phyloP scores from a whole-genome alignment of 2,888 invertebrate species.

The Doris montereyensis region DNA sequence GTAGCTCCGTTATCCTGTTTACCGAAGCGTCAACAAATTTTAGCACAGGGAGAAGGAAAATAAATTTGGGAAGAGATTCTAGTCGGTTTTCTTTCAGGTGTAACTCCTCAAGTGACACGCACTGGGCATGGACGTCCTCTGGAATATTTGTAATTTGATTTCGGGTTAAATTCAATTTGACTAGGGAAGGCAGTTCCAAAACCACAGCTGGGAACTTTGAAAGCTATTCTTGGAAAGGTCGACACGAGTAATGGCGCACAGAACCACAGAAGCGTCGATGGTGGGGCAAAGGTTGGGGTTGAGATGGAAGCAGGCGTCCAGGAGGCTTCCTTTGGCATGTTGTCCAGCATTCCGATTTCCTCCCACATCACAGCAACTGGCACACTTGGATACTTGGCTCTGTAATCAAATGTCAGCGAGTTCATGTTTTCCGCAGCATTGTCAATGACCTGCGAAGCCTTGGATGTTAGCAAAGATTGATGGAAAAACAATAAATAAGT shows the following conservation, averaged over 20 bases:
- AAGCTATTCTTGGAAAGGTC: conserved; percentile 94
- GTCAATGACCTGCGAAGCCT: no score
- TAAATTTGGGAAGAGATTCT: conserved; percentile 84
- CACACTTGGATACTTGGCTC: conserved; percentile 50
- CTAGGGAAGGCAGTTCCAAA: conserved; percentile 82
- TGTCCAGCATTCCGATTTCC: conserved; percentile 78
- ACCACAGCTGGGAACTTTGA: conserved; percentile 85
- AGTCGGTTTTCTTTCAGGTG: conserved; percentile 89
- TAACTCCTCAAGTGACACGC: conserved; percentile 83
- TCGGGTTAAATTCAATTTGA: conserved; percentile 87
- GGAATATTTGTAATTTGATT: conserved; percentile 89
- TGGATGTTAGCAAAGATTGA: no score
- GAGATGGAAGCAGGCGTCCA: conserved; percentile 86
- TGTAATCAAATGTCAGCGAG: conserved; percentile 49
- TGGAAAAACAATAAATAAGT: no score
- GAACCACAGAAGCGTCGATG: conserved; percentile 78
- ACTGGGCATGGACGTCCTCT: conserved; percentile 76
- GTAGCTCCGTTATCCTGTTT: conserved; percentile 86
- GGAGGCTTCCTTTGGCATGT: conserved; percentile 85
- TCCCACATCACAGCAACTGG: conserved; percentile 93
- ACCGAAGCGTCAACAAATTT: conserved; percentile 88
- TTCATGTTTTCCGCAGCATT: no score
- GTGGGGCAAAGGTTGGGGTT: conserved; percentile 84
- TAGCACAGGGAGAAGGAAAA: conserved; percentile 87
- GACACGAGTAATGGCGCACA: conserved; percentile 93